Conservation (phyloP, 2,113 vertebrate species). For the Regulus satrapa region DNA sequence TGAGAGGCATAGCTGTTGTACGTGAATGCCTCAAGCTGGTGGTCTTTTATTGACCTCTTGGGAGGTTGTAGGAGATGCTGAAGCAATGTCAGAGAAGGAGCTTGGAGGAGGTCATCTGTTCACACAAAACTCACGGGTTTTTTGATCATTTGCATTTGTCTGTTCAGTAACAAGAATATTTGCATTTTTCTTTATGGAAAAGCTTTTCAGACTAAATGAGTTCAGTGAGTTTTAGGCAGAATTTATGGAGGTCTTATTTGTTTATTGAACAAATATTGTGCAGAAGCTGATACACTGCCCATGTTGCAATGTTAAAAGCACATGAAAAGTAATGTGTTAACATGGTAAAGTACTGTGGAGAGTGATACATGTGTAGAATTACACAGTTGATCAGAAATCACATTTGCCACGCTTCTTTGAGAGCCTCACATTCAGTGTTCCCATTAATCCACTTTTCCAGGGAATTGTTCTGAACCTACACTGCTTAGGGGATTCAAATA, state of each 20-base stretch:
- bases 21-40: neutral
- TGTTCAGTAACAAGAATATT: neutral
- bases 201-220: neutral
- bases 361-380: neutral
- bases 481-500: neutral
- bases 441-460: neutral
- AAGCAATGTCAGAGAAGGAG: neutral
- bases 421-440: neutral
- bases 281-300: neutral
- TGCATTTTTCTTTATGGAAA: neutral
- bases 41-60: neutral
- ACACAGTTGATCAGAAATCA: neutral
- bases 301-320: neutral
- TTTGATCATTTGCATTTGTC: neutral
- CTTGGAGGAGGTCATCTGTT: neutral
- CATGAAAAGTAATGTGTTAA: neutral
- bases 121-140: neutral
- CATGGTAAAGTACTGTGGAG: neutral
- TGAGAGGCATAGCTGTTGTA: neutral
- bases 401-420: neutral
- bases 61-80: neutral
- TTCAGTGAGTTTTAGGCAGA: neutral
- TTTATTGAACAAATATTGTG: neutral
- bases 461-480: neutral
- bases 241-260: neutral